These are phyloP conservation scores for Cotesia glomerata DNA, from an alignment of 1,140 invertebrate genomes.

Conservation along the genomic window DNA sequence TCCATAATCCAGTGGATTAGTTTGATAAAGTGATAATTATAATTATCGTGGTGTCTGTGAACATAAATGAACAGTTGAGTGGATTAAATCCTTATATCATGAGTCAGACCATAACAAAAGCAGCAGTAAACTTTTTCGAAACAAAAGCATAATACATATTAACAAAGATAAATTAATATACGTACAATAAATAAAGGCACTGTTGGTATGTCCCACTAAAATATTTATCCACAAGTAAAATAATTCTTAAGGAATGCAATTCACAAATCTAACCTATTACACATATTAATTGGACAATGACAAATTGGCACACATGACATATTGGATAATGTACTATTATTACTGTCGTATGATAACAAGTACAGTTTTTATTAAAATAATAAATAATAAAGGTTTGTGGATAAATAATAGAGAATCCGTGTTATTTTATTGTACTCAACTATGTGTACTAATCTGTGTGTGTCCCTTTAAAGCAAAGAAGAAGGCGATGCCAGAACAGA, in stretches of 20 bases:
- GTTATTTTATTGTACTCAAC: neutral
- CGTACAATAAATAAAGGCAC: neutral
- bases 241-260: neutral
- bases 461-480: conserved; percentile 18
- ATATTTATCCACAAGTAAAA: neutral
- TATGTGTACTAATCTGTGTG: neutral
- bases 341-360: too few species aligned
- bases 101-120: conserved; percentile 8
- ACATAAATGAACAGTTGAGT: conserved; percentile 10
- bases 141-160: neutral
- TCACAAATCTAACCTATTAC: conserved; percentile 3
- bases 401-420: neutral
- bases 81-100: neutral
- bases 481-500: conserved; percentile 32
- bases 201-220: neutral
- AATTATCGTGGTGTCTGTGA: conserved; percentile 5
- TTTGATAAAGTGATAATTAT: neutral
- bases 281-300: too few species aligned
- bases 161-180: neutral
- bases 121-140: neutral
- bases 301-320: neutral
- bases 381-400: neutral
- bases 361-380: neutral
- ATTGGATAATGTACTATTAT: neutral
- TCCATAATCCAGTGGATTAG: conserved; percentile 6